Evolutionary conservation across 2,797 vertebrate genomes (phyloP), one percentile per base, ranked within the genome.

Genomic region (Pachyuromys duprasi): DNA sequence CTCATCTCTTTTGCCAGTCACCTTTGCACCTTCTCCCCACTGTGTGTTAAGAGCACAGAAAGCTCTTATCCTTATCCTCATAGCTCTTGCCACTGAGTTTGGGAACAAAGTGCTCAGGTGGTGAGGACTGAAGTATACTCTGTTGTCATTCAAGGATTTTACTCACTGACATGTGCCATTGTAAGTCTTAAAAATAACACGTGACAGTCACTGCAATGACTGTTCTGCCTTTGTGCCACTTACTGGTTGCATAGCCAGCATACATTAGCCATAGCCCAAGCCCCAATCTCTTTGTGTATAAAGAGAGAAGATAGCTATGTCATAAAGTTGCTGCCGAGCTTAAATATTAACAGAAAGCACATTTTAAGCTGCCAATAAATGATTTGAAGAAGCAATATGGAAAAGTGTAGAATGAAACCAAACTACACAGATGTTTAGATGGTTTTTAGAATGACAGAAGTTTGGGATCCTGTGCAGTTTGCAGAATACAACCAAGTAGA

Each of bases 391-490:
- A 86, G 2, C 60, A 63, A 78, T 22, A 8, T 67, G 70, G 12
- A 86, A 31, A 36, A 65, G 70, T 62, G 87, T 33, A 92, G 90
- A 95, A 78, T 24, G 1, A 33, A 88, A 42, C 20, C 15, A 14
- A 45, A 82, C 76, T 62, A 82, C 20, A 76, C 45, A 80, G 82
- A 93, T 75, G 53, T 62, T 88, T 76, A 67, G 36, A 81, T n/a
- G 60, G 11, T 90, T 86, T 95, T 79, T 65, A 86, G 67, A 93
- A 92, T 76, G 49, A 86, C 45, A 80, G 24, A 2, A 42, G 33
- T 57, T 80, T 89, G 24, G 31, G 36, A 5, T 69, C 86, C 63
- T 62, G 70, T 11, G 0, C 42, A 72, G 36, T 95, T 74, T 93
- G 14, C 67, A 81, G 65, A 69, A 31, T 63, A n/a, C 55, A 93